Percentiles rank a stretch among this genome's conserved stretches.
These are phyloP conservation scores for Disparrhopalites patrizii DNA, from an alignment of 2,888 invertebrate genomes.

Conservation along the genomic window DNA sequence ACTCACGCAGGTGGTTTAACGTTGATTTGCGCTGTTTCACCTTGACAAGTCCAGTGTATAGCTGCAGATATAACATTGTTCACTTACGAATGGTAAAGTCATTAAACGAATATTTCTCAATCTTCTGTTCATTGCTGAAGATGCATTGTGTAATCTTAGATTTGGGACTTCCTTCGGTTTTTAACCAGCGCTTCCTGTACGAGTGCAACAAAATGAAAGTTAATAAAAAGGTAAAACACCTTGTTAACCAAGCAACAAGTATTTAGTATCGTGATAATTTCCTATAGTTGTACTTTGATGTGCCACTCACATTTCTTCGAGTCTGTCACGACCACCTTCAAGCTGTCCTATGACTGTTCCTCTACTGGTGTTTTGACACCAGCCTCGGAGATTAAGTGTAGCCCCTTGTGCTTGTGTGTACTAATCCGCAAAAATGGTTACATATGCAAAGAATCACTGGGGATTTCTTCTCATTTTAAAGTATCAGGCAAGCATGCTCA, in stretches of 20 bases:
- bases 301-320: slow-evolving; percentile 61
- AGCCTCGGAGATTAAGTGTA: slow-evolving; percentile 63
- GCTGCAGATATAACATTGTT: too few relatives aligned
- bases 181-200: slow-evolving; percentile 59
- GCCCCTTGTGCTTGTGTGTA: slow-evolving; percentile 64
- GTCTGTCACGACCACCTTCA: slow-evolving; percentile 60
- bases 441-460: too few relatives aligned
- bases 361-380: slow-evolving; percentile 67
- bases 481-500: too few relatives aligned
- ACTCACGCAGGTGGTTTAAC: too few relatives aligned
- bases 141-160: slow-evolving; percentile 69
- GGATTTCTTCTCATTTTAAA: too few relatives aligned
- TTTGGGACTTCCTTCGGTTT: slow-evolving; percentile 67
- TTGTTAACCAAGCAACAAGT: neutral
- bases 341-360: slow-evolving; percentile 67
- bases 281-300: too few relatives aligned
- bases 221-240: neutral
- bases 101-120: slow-evolving; percentile 12
- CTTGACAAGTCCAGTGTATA: too few relatives aligned
- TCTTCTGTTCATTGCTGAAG: slow-evolving; percentile 61
- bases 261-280: too few relatives aligned
- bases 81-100: slow-evolving; percentile 19
- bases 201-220: neutral
- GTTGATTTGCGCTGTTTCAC: too few relatives aligned
- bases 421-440: slow-evolving; percentile 52